Evolutionary conservation across 2,888 invertebrate genomes (phyloP).

Genomic region (Campopleginae sp.): DNA sequence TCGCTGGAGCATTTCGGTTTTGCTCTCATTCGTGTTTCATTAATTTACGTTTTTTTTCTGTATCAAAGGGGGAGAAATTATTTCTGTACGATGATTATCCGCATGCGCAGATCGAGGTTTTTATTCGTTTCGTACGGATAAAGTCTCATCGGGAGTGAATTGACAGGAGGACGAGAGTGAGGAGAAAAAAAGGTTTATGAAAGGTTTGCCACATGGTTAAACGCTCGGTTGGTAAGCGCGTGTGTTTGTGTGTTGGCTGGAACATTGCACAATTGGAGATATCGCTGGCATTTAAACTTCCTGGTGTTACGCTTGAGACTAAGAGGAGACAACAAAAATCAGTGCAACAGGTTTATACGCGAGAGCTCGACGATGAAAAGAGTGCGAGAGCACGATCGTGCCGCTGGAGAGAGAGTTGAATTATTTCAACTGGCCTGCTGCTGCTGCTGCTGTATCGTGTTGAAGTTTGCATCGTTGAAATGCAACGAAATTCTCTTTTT

Average conservation of each 20-base stretch:
- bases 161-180: background rate
- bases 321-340: constrained; percentile 67
- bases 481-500: no score
- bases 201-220: constrained; percentile 44
- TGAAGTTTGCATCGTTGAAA: no score
- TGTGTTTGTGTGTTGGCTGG: constrained; percentile 45
- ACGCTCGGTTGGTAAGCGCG: background rate
- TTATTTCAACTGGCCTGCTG: constrained; percentile 44
- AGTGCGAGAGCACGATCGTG: constrained; percentile 62
- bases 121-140: constrained; percentile 56
- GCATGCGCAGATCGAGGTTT: constrained; percentile 53
- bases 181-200: constrained; percentile 12
- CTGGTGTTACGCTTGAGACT: constrained; percentile 73
- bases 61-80: background rate
- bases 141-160: constrained; percentile 66
- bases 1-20: constrained; percentile 6
- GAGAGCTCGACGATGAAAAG: constrained; percentile 59
- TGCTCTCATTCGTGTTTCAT: constrained; percentile 21
- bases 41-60: constrained; percentile 14
- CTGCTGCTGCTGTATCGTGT: no score
- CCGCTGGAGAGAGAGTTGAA: constrained; percentile 37
- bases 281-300: constrained; percentile 74
- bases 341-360: constrained; percentile 38
- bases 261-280: constrained; percentile 71
- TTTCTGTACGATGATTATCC: constrained; percentile 40